These are phyloP conservation scores for Pseudomyrmex sp. DNA, from an alignment of 1,140 invertebrate species.

Conservation along the genomic window DNA sequence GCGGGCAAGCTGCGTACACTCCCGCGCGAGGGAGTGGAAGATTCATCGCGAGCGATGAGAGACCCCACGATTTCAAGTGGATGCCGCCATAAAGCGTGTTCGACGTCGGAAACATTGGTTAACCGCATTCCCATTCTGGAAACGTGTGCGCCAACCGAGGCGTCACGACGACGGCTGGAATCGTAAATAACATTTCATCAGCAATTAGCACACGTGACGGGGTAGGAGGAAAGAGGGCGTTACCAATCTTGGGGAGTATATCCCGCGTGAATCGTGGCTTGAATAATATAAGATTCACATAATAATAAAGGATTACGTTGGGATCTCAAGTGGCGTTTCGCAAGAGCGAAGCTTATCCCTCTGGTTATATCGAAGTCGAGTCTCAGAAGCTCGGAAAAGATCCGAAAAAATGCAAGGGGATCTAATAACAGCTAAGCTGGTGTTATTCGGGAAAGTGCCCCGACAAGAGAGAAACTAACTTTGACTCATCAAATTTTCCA, in stretches of 20 bases:
- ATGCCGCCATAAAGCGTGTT: slow-evolving; percentile 65
- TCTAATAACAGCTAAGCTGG: background rate
- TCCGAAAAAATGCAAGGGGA: background rate
- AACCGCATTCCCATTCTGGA: slow-evolving; percentile 72
- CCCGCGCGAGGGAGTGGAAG: background rate
- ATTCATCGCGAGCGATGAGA: slow-evolving; percentile 33
- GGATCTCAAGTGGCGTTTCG: background rate
- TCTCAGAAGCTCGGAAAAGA: background rate
- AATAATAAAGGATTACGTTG: slow-evolving; percentile 70
- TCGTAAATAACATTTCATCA: slow-evolving; percentile 76
- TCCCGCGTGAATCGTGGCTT: slow-evolving; percentile 54
- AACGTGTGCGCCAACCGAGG: slow-evolving; percentile 64
- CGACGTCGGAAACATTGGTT: slow-evolving; percentile 60
- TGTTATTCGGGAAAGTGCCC: background rate
- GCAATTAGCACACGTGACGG: slow-evolving; percentile 74
- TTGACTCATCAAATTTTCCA: background rate
- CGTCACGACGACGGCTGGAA: slow-evolving; percentile 57
- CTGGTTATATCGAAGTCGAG: slow-evolving; percentile 27
- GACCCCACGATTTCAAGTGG: slow-evolving; percentile 44
- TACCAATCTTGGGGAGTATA: slow-evolving; percentile 31
- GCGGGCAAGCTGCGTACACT: slow-evolving; percentile 3
- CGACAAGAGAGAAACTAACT: slow-evolving; percentile 11
- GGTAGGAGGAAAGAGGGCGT: slow-evolving; percentile 8
- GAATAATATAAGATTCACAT: slow-evolving; percentile 74
- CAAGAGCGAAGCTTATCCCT: slow-evolving; percentile 11